Conservation (phyloP, 2,113 vertebrate species). For the Oncorhynchus tshawytscha region DNA sequence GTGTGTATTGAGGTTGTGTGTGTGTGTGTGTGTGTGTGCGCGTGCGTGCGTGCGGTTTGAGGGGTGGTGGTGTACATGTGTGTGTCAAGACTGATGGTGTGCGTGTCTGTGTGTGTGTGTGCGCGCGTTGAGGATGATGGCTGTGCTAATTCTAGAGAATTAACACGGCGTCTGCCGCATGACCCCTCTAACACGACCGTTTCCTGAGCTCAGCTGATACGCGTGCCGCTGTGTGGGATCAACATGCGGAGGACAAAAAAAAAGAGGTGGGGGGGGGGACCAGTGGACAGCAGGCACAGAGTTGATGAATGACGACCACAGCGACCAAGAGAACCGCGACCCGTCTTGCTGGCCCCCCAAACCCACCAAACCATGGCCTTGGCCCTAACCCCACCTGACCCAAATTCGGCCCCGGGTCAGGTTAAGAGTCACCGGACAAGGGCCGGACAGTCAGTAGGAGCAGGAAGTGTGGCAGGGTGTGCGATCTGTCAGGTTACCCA, state of each 20-base stretch:
- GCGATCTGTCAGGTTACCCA: neutral
- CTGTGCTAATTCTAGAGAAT: constrained; percentile 64
- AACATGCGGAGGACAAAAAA: constrained; percentile 51
- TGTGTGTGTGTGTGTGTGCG: too few species aligned
- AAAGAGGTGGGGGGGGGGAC: constrained; percentile 19
- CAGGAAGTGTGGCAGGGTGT: neutral
- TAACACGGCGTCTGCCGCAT: constrained; percentile 77
- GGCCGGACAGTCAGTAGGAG: neutral
- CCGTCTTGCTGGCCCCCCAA: constrained; percentile 47
- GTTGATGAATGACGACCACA: constrained; percentile 65
- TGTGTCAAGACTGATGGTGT: constrained; percentile 3
- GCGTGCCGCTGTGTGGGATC: constrained; percentile 61
- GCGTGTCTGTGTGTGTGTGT: neutral
- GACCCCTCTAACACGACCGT: constrained; percentile 68
- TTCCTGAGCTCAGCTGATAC: constrained; percentile 70
- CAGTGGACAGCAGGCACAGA: constrained; percentile 64
- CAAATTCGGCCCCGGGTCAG: neutral
- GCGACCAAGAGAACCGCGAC: constrained; percentile 47
- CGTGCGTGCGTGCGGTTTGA: too few species aligned
- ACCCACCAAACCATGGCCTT: constrained; percentile 59
- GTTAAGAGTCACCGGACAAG: neutral
- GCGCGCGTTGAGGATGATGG: constrained; percentile 26
- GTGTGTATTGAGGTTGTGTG: neutral
- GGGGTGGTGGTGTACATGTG: neutral
- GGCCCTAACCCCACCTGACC: constrained; percentile 26